Conservation (phyloP, 2,797 vertebrate genomes). For the Pipistrellus pipistrellus region DNA sequence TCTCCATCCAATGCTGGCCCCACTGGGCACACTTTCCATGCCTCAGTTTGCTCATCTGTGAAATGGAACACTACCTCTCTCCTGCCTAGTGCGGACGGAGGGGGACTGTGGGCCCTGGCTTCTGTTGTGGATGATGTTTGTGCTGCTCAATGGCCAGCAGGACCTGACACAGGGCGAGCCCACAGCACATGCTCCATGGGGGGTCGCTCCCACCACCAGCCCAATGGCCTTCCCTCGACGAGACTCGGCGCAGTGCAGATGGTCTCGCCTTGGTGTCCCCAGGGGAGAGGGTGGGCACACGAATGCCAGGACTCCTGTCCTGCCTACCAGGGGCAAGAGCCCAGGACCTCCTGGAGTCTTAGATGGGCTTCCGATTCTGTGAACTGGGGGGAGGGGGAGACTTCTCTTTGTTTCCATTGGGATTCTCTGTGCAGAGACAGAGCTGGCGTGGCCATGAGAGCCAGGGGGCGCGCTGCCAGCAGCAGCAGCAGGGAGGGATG, state of each 20-base stretch:
- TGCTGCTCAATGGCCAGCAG: background rate
- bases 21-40: accelerated
- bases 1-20: background rate
- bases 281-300: accelerated
- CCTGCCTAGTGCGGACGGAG: background rate
- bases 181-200: background rate
- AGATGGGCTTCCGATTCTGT: too few relatives aligned
- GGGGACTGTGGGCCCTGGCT: too few relatives aligned
- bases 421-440: background rate
- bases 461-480: background rate
- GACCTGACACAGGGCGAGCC: background rate
- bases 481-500: background rate
- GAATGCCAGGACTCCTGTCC: background rate
- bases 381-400: accelerated
- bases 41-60: background rate
- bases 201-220: background rate
- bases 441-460: background rate
- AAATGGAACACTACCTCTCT: background rate
- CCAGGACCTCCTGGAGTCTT: background rate
- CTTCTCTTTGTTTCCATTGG: background rate
- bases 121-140: background rate
- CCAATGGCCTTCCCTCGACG: background rate
- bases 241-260: background rate
- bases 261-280: background rate
- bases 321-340: background rate